Evolutionary conservation across 2,113 vertebrate species (phyloP), one percentile per base, ranked within the genome.

Genomic region (Hydrochoerus hydrochaeris): DNA sequence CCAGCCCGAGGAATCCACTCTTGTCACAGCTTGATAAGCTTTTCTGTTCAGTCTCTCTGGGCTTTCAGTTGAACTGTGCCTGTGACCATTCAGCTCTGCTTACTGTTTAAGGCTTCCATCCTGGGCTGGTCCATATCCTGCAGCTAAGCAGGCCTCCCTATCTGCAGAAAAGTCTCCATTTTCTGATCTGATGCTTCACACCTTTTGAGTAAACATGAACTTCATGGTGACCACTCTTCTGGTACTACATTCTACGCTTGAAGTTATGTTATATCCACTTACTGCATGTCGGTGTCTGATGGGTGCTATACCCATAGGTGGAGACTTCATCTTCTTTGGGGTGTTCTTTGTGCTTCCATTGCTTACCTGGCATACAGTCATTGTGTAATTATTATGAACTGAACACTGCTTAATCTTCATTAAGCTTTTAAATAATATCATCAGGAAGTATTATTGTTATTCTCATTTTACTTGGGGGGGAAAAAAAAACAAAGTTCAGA

Each of bases 1-100:
- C 22, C 62, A 12, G 81, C n/a, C n/a, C 1, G 3, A 28, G 35
- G 12, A 0, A 3, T 8, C 54, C 0, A 1, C 49, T 58, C 60
- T 38, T 5, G 0, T 4, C 22, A 13, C 35, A 32, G 4, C 41
- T 44, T 24, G 41, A 28, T 0, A 16, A 7, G 13, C 32, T 13
- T 54, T 54, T 32, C 67, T 24, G 41, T 81, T 32, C 2, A 14
- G 19, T 4, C 13, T 22, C 13, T 9, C 10, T 26, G 17, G 16
- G 9, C 35, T 52, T 77, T 5, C 60, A 5, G 38, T 10, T 2
- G 3, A 16, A 3, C 41, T 1, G 0, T 41, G 16, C 13, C 28
- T 62, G 16, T 41, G 32, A 63, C 7, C 46, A 57, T 19, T 13
- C 7, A 11, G 10, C 65, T 82, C 20, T 2, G 0, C 12, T 41